A percentile compares a stretch with the other conserved stretches of the same genome.
phyloP scores from a whole-genome alignment of 1,140 invertebrate species.

The Drosophila sucinea region DNA sequence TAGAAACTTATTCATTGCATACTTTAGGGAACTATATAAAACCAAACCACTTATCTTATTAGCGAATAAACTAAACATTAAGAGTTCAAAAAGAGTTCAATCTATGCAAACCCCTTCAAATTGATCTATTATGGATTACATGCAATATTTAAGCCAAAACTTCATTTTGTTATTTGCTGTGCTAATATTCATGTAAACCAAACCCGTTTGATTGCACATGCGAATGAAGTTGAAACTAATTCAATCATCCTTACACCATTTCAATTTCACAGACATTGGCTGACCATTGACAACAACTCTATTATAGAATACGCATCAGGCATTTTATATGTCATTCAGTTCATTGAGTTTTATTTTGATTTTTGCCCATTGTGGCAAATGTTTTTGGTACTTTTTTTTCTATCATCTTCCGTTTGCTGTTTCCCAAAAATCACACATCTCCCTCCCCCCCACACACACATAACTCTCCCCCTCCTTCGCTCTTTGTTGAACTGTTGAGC shows the following conservation, averaged over 20 bases:
- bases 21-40: too few relatives aligned
- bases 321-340: conserved; percentile 31
- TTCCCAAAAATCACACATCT: not conserved
- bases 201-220: too few relatives aligned
- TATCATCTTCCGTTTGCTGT: not conserved
- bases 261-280: not conserved
- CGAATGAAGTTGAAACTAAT: conserved; percentile 4
- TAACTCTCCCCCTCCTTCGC: conserved; percentile 24
- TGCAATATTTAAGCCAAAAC: too few relatives aligned
- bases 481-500: conserved; percentile 27
- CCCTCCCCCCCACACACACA: conserved; percentile 14
- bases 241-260: conserved; percentile 6
- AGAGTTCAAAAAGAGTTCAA: too few relatives aligned
- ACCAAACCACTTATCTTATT: too few relatives aligned
- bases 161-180: too few relatives aligned
- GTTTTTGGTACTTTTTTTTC: not conserved
- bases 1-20: too few relatives aligned
- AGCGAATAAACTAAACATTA: too few relatives aligned
- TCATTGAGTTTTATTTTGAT: conserved; percentile 34
- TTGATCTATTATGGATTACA: too few relatives aligned
- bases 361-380: not conserved
- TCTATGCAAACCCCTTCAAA: too few relatives aligned
- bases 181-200: too few relatives aligned
- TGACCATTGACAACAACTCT: conserved; percentile 50
- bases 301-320: conserved; percentile 33